Conservation (phyloP, 2,888 invertebrate genomes). For the Conchocele bisecta region DNA sequence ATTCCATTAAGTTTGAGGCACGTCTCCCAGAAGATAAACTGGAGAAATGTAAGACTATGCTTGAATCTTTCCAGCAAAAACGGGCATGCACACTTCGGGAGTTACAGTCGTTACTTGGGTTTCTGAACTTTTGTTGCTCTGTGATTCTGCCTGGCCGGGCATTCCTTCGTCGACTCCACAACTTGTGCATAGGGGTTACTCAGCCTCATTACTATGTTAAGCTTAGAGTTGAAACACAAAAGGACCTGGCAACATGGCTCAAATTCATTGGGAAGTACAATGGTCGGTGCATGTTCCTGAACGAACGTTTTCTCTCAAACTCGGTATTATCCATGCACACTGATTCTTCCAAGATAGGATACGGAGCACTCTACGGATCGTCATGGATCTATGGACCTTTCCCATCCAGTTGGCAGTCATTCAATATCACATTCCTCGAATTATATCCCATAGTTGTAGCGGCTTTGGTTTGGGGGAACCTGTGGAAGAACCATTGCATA, state of each 20-base stretch:
- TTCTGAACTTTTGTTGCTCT: slow-evolving; percentile 38
- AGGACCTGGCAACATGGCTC: slow-evolving; percentile 29
- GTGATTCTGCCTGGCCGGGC: slow-evolving; percentile 33
- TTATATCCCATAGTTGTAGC: slow-evolving; percentile 44
- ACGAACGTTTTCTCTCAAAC: no score
- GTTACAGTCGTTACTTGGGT: slow-evolving; percentile 20
- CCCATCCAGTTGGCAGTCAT: neutral
- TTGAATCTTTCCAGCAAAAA: neutral
- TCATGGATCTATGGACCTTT: no score
- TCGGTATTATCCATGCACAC: no score
- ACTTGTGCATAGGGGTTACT: slow-evolving; percentile 26
- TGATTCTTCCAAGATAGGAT: no score
- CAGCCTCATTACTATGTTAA: slow-evolving; percentile 33
- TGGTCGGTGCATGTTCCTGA: slow-evolving; percentile 25
- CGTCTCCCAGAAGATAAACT: slow-evolving; percentile 25
- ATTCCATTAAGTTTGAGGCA: slow-evolving; percentile 16
- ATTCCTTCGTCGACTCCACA: slow-evolving; percentile 29
- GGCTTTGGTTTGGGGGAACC: slow-evolving; percentile 31
- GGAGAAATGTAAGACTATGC: neutral
- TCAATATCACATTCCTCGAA: slow-evolving; percentile 46
- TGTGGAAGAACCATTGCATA: slow-evolving; percentile 14
- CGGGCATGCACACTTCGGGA: slow-evolving; percentile 6
- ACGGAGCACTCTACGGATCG: no score
- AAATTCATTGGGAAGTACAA: slow-evolving; percentile 40
- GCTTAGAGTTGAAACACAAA: slow-evolving; percentile 16